A percentile compares a stretch with the other conserved stretches of the same genome.
Evolutionary conservation across 2,113 vertebrate species (phyloP).

Genomic region (Psophia crepitans): DNA sequence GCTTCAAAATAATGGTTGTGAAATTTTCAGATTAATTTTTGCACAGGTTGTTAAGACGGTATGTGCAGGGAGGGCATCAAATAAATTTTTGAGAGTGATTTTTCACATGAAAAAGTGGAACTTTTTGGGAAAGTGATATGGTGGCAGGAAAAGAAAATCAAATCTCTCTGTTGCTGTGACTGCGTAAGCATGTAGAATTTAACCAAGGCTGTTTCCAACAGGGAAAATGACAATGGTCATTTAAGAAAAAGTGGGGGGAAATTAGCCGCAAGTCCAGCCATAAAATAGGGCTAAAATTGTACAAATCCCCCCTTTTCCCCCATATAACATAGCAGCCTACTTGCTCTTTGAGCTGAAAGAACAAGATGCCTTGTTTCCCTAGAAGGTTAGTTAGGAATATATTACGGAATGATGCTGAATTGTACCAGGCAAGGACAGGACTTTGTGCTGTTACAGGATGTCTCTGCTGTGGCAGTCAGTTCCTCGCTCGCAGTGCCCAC

Average conservation of each 20-base stretch:
- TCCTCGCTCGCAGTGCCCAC: neutral
- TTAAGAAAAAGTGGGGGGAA: neutral
- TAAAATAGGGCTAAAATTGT: neutral
- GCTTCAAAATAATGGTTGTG: neutral
- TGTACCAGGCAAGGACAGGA: neutral
- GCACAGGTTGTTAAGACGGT: neutral
- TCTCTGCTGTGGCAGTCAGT: neutral
- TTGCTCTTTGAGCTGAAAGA: neutral
- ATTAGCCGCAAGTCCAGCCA: neutral
- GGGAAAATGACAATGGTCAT: neutral
- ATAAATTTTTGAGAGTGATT: neutral
- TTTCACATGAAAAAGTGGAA: neutral
- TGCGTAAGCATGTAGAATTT: neutral
- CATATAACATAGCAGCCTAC: neutral
- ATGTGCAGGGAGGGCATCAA: neutral
- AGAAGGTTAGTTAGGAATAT: neutral
- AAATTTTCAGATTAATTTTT: neutral
- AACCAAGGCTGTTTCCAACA: neutral
- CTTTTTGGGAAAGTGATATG: neutral
- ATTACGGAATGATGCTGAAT: neutral
- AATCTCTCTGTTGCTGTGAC: neutral
- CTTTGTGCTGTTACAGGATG: rapidly evolving
- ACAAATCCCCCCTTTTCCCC: neutral
- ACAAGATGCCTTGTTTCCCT: neutral
- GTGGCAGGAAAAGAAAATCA: neutral